These are phyloP conservation scores for Sminthurides aquaticus DNA, from an alignment of 2,888 invertebrate species.

Conservation along the genomic window DNA sequence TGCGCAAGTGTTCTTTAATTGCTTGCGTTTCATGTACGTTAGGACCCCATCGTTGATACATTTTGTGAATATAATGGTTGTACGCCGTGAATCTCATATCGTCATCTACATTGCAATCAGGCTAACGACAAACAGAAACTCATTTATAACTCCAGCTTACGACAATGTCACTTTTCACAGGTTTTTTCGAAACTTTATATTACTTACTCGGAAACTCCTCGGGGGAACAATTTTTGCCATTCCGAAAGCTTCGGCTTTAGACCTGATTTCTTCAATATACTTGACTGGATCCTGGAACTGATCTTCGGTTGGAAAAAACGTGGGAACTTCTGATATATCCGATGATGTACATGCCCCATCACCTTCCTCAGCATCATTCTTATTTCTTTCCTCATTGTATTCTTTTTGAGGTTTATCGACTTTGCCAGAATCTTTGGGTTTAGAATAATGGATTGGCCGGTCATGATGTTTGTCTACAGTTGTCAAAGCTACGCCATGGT, in stretches of 20 bases:
- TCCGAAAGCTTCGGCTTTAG: conserved; percentile 69
- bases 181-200: too few species aligned
- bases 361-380: not conserved
- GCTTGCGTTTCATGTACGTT: conserved; percentile 76
- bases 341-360: too few species aligned
- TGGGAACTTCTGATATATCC: conserved; percentile 57
- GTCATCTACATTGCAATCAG: conserved; percentile 73
- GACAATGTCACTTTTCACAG: too few species aligned
- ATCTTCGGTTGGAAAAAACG: conserved; percentile 69
- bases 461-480: too few species aligned
- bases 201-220: conserved; percentile 57
- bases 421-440: not conserved
- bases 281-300: conserved; percentile 80
- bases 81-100: conserved; percentile 78
- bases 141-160: not conserved
- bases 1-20: conserved; percentile 52
- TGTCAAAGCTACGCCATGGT: not conserved
- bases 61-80: conserved; percentile 82
- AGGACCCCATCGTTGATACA: conserved; percentile 82
- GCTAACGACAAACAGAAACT: conserved; percentile 48
- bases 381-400: not conserved
- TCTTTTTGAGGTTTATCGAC: not conserved
- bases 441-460: not conserved
- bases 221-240: conserved; percentile 84
- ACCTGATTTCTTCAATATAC: conserved; percentile 71